phyloP scores from a whole-genome alignment of 1,140 invertebrate species.

The Drosophila willistoni region DNA sequence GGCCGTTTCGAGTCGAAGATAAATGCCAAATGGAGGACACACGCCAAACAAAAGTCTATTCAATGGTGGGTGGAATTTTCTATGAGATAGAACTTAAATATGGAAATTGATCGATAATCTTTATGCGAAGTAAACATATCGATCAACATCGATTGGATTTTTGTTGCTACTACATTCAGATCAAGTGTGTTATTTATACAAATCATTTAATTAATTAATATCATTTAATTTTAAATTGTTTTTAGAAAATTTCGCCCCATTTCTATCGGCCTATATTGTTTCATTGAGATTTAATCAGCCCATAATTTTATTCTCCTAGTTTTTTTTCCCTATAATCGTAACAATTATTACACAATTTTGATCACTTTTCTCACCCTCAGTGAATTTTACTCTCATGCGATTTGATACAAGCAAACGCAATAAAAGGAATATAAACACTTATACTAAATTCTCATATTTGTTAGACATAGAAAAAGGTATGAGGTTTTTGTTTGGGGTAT shows the following conservation, averaged over 20 bases:
- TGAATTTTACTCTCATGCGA: conserved; percentile 56
- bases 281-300: no score
- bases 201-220: no score
- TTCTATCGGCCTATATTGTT: no score
- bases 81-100: background rate
- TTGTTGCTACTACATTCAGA: no score
- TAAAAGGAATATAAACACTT: conserved; percentile 63
- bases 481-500: background rate
- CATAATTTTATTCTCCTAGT: no score
- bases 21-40: conserved; percentile 14
- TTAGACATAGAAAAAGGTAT: background rate
- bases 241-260: no score
- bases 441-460: conserved; percentile 76
- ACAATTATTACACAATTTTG: no score
- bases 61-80: background rate
- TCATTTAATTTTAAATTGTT: no score
- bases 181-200: no score
- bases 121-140: background rate
- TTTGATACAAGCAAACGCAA: conserved; percentile 70
- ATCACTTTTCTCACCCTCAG: background rate
- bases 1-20: conserved; percentile 10
- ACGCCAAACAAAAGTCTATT: background rate
- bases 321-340: no score
- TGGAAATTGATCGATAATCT: background rate
- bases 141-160: background rate